Base-by-base conservation (phyloP, 2,888 invertebrate genomes). In the Pseudanteris insignis region DNA sequence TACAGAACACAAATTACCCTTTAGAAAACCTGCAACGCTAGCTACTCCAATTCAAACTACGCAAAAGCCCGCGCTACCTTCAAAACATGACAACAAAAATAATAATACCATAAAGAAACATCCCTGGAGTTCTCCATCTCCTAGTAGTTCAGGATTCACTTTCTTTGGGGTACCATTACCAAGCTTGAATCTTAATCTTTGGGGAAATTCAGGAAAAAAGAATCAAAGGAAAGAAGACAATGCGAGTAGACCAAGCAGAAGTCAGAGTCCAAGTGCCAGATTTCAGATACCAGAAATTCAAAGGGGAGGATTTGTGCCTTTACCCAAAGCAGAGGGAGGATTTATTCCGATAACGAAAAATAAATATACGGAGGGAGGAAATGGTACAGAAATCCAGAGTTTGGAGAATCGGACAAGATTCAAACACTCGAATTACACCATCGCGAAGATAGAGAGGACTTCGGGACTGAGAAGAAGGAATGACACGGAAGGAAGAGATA, bases 161-260 rank as follows among this genome's bases (percentile, higher is more conserved):
- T 91, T 93, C 73, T 93, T 93, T 71, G 93, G 93, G 0, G 87
- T 92, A 73, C 92, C 93, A 0, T 75, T 93, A 54, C 90, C 92
- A 1, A 84, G 86, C 26, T 77, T 92, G 34, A 88, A 88, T 66
- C 84, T 91, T 70, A 87, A 87, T 69, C 80, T 91, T 29, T 84
- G 89, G 80, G 79, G 79, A 1, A 79, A 80, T 40, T 72, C 78
- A 1, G 76, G 75, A 1, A 73, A 79, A 63, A 83, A 78, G 67
- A 74, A 75, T 1, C 79, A 81, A 6, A 67, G 81, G 14, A 81
- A 78, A 54, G 71, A 75, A 2, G 76, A 73, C 24, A 10, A 13
- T n/a, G 37, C 58, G 53, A 40, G 67, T 18, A 66, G 76, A 67
- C 69, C 79, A 65, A 65, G 73, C 29, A 60, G 72, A 47, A 72